A percentile compares a stretch with the other conserved stretches of the same genome.
These are phyloP conservation scores for Corythucha ciliata DNA, from an alignment of 2,888 invertebrate genomes.

Conservation along the genomic window DNA sequence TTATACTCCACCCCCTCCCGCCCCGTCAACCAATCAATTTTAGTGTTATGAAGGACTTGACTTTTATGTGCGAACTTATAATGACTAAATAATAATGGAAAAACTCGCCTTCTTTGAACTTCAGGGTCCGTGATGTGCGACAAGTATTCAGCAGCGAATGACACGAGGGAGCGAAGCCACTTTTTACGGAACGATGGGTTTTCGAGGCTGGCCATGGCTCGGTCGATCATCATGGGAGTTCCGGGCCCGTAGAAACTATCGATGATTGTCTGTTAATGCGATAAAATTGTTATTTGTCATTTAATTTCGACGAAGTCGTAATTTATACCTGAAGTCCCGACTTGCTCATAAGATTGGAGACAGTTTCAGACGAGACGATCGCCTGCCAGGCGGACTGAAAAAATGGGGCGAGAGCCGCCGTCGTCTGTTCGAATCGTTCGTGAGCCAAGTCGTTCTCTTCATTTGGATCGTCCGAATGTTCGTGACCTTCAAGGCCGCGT, in stretches of 20 bases:
- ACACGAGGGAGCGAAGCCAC: slow-evolving; percentile 68
- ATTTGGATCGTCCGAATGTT: slow-evolving; percentile 41
- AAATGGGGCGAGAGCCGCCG: slow-evolving; percentile 56
- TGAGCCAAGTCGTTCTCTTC: slow-evolving; percentile 52
- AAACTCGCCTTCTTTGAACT: slow-evolving; percentile 57
- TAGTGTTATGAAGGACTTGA: too few relatives aligned
- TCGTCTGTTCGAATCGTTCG: slow-evolving; percentile 50
- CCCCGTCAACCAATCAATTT: too few relatives aligned
- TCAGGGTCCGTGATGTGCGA: slow-evolving; percentile 65
- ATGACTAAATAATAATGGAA: slow-evolving; percentile 7
- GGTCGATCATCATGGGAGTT: slow-evolving; percentile 50
- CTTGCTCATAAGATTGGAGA: slow-evolving; percentile 61
- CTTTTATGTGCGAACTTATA: too few relatives aligned
- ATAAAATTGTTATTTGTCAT: not conserved
- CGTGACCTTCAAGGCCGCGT: slow-evolving; percentile 32
- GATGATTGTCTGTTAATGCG: slow-evolving; percentile 44
- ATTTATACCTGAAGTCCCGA: slow-evolving; percentile 53
- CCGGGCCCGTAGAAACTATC: slow-evolving; percentile 48
- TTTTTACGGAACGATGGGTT: slow-evolving; percentile 68
- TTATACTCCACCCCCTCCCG: too few relatives aligned
- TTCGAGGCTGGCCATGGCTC: slow-evolving; percentile 66
- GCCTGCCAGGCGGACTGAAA: slow-evolving; percentile 42
- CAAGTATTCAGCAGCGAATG: slow-evolving; percentile 63
- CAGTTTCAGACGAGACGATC: slow-evolving; percentile 56
- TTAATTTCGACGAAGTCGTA: not conserved